phyloP scores from a whole-genome alignment of 2,113 vertebrate species.

The Indicator maculatus region DNA sequence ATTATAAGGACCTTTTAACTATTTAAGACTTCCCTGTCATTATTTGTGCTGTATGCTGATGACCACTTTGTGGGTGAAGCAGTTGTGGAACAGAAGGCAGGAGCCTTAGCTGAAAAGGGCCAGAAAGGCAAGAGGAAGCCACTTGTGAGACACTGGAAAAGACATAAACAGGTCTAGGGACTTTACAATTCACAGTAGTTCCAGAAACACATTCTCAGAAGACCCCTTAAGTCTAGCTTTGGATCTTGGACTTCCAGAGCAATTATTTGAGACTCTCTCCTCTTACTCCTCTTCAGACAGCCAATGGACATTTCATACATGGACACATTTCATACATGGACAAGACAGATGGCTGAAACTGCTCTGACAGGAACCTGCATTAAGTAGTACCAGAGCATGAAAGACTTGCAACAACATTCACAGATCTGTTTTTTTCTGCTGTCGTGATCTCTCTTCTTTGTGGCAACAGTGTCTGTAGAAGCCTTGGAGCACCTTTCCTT shows the following conservation, averaged over 20 bases:
- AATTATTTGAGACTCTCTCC: background rate
- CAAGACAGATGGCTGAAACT: background rate
- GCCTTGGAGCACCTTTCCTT: background rate
- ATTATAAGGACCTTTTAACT: background rate
- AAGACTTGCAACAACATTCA: background rate
- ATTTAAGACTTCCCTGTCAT: background rate
- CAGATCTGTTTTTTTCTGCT: background rate
- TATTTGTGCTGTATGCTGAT: background rate
- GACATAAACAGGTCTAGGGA: background rate
- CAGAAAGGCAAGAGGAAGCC: background rate
- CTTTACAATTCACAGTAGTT: background rate
- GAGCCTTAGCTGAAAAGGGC: background rate
- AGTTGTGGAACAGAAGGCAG: background rate
- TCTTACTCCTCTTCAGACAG: background rate
- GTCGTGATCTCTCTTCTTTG: background rate
- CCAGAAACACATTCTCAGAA: background rate
- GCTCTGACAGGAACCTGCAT: background rate
- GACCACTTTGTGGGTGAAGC: background rate
- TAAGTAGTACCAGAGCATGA: background rate
- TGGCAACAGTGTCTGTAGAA: rapidly evolving
- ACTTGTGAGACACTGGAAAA: background rate
- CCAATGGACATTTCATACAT: background rate
- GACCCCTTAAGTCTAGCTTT: background rate
- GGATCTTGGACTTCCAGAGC: background rate
- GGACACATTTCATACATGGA: no score